Evolutionary conservation across 2,113 vertebrate genomes (phyloP).

Genomic region (Pelusios castaneus): DNA sequence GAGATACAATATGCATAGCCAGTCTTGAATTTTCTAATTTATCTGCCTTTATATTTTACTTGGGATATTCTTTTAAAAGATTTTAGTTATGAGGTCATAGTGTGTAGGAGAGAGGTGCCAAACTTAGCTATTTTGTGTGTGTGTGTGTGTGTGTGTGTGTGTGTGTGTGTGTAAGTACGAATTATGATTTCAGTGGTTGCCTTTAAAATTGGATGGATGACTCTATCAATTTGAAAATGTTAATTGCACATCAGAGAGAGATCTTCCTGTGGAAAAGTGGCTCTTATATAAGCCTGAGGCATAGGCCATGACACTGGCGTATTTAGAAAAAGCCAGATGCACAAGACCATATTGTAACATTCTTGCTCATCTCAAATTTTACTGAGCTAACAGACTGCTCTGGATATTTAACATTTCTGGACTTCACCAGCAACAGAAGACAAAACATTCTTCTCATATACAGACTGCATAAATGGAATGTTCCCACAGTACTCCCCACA

Average conservation of each 20-base stretch:
- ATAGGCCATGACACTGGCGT: not conserved
- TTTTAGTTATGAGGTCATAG: not conserved
- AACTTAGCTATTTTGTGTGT: not conserved
- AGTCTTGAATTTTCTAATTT: not conserved
- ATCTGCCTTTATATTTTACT: not conserved
- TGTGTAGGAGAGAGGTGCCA: not conserved
- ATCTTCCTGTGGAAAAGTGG: not conserved
- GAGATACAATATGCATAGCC: not conserved
- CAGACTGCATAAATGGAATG: slow-evolving; percentile 24
- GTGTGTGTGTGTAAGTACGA: not conserved
- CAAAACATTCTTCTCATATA: slow-evolving; percentile 37
- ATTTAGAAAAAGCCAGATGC: not conserved
- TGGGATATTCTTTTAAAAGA: not conserved
- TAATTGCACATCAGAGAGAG: not conserved
- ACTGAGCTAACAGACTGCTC: not conserved
- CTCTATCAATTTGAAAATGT: not conserved
- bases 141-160: not conserved
- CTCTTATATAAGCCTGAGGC: not conserved
- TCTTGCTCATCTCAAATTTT: not conserved
- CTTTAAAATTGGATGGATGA: not conserved
- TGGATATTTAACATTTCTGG: not conserved
- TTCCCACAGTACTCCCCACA: slow-evolving; percentile 63
- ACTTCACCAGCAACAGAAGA: not conserved
- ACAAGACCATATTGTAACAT: not conserved
- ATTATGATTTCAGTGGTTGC: not conserved